A percentile compares a stretch with the other conserved stretches of the same genome.
Conservation (phyloP, 2,797 vertebrate genomes). For the Vultur gryphus region DNA sequence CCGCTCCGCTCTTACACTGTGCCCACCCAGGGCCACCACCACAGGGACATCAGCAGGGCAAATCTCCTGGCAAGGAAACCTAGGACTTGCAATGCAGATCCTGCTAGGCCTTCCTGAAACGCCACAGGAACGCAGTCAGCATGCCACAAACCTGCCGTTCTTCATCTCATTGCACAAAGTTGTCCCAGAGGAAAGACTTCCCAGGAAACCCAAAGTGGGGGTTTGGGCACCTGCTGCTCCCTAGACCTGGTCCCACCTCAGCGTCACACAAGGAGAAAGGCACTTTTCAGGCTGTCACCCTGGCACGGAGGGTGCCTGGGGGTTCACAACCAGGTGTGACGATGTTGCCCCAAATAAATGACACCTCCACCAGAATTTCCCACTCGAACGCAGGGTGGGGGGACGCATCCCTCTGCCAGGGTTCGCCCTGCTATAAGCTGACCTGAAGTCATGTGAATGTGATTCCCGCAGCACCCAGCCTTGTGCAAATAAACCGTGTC, state of each 20-base stretch:
- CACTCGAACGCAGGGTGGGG: rapidly evolving
- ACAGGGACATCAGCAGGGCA: neutral
- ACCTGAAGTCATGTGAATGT: neutral
- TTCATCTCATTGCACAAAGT: neutral
- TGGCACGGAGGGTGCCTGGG: neutral
- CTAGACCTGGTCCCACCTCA: neutral
- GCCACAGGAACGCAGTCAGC: rapidly evolving
- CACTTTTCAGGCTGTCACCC: neutral
- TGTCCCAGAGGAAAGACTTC: neutral
- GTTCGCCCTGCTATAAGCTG: neutral
- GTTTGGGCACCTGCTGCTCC: neutral
- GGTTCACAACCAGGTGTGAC: neutral
- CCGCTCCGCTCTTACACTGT: neutral
- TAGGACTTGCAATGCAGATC: neutral
- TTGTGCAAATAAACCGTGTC: neutral
- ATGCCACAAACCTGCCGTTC: neutral
- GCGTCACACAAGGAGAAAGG: neutral
- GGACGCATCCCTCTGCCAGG: neutral
- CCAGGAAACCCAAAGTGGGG: neutral
- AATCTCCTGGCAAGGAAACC: neutral
- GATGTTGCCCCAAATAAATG: neutral
- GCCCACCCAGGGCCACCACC: neutral
- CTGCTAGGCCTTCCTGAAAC: neutral
- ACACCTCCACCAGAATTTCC: neutral
- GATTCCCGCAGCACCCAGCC: neutral